Base-by-base conservation (phyloP, 2,888 invertebrate species). In the Asteroscopus sphinx region DNA sequence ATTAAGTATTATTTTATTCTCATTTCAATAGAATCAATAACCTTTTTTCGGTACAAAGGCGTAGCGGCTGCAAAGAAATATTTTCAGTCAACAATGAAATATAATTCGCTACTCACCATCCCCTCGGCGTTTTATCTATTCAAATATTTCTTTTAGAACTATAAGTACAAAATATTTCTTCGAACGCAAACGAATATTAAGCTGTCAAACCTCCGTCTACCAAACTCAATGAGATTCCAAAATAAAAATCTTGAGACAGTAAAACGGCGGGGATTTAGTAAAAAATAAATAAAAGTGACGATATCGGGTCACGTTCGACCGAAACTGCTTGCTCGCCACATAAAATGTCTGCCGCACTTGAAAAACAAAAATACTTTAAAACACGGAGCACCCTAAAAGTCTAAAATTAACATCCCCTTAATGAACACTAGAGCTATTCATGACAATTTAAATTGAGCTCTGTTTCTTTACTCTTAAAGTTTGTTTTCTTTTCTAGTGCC, bases 401-500 rank as follows among this genome's bases (percentile, higher is more conserved):
- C 89, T 89, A 91, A 91, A 90, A 88, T 88, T 91, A 91, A 83
- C 86, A 77, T 84, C 78, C 83, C 82, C 82, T 78, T 83, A 82
- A 86, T 79, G 78, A 79, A 69, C 60, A 81, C 82, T 85, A 65
- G 70, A 77, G 30, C 16, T 40, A 15, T 37, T 42, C 32, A 37
- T 49, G 40, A 41, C 46, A 16, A 71, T 21, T 17, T 2, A 76
- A 78, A 71, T 58, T 69, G 56, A 42, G 44, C 77, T 78, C 77
- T 88, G 76, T 55, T 2, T 2, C 1, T 2, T 17, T 58, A 37
- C 35, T 32, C 6, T 69, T 87, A 89, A 86, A 80, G 88, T 83
- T 60, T 57, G 67, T 67, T 80, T 86, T 89, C 67, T 63, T 64
- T 87, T 87, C 82, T 94, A 98, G 98, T 98, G 68, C 98, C 97